These are phyloP conservation scores for Enteromius anoplus DNA, from an alignment of 2,797 vertebrate species.

Conservation along the genomic window DNA sequence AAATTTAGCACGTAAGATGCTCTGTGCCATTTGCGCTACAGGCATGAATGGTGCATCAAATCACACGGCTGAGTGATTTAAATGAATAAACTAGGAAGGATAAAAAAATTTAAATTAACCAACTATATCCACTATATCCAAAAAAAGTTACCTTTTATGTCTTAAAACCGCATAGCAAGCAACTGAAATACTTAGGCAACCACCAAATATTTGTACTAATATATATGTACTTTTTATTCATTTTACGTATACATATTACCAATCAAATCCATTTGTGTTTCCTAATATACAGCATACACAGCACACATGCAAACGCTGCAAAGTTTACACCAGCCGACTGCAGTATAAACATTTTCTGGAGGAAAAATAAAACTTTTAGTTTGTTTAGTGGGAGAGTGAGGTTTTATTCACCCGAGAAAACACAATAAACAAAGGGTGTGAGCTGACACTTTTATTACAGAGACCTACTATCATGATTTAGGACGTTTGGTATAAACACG, in stretches of 20 bases:
- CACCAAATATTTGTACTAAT: neutral
- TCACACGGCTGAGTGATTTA: neutral
- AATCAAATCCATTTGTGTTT: neutral
- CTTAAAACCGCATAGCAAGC: neutral
- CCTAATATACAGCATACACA: neutral
- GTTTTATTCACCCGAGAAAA: slow-evolving; percentile 16
- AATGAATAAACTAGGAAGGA: neutral
- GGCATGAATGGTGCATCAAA: slow-evolving; percentile 1
- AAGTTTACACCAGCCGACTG: neutral
- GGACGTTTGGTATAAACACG: slow-evolving; percentile 11
- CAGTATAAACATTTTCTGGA: neutral
- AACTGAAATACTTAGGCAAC: neutral
- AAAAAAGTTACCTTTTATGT: neutral
- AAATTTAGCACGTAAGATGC: neutral
- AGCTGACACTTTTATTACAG: slow-evolving; percentile 35
- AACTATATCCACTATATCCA: no score
- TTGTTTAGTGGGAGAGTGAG: slow-evolving; percentile 30
- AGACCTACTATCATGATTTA: slow-evolving; percentile 18
- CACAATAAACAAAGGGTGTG: slow-evolving; percentile 36
- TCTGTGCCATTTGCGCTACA: neutral
- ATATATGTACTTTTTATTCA: no score
- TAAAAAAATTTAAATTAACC: no score
- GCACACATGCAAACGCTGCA: neutral
- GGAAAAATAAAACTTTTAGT: neutral
- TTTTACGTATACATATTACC: neutral